Evolutionary conservation across 1,140 invertebrate genomes (phyloP), one percentile per base, ranked within the genome.

Genomic region (Zaprionus ghesquierei): DNA sequence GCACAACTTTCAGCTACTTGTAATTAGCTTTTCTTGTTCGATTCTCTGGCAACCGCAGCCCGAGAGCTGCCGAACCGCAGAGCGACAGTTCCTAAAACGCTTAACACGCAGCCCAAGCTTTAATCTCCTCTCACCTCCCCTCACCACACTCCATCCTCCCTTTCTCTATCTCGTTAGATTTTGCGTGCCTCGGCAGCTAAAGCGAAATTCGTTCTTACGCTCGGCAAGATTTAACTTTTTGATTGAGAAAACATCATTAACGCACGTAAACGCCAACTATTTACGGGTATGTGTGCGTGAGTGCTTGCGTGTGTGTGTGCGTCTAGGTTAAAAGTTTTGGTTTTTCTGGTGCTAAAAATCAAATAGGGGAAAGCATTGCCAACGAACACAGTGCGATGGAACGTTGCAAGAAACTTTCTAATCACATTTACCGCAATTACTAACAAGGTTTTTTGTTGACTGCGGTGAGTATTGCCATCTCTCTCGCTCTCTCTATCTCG

Each of bases 161-260:
- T 33, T 44, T 18, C 25, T 12, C 4, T 9, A 50, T 35, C 18
- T 31, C 8, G 13, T 29, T n/a, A 9, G 8, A 82, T 82, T 87
- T 75, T 75, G 73, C 73, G 73, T 75, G 73, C 68, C 55, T 71
- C 54, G 66, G 73, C 53, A 75, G 82, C 79, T 69, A 79, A 79
- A 65, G n/a, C n/a, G 66, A 77, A 76, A 79, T 73, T 87, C 69
- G 63, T 76, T 77, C 77, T 77, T 81, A 65, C 72, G 81, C 81
- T 79, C 68, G 71, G 69, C 60, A 89, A 87, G 84, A 87, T 89
- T 87, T 89, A 87, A 87, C 84, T 87, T 87, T 87, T 87, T 87
- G 84, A 87, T 87, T 87, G 84, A 89, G 84, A 87, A 87, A 87
- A 87, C 84, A 87, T 87, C 84, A 87, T 87, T 87, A 87, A 87